Percentiles rank a stretch among this genome's conserved stretches.
These are phyloP conservation scores for Nemurella pictetii DNA, from an alignment of 2,888 invertebrate genomes.

Conservation along the genomic window DNA sequence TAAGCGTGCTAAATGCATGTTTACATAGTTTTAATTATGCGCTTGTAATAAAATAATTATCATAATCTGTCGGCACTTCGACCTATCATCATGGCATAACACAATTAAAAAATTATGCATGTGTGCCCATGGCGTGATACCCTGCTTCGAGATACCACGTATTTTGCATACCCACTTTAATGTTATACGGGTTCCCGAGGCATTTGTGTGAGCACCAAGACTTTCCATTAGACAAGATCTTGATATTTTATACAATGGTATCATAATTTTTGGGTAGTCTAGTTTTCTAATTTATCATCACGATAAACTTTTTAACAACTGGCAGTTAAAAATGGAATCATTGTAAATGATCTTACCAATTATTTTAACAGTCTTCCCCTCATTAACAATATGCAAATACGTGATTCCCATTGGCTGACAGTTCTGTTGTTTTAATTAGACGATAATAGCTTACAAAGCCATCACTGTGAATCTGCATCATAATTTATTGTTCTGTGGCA, in stretches of 20 bases:
- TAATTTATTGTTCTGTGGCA: conserved; percentile 8
- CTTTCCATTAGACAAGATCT: neutral
- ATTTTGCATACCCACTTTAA: too few relatives aligned
- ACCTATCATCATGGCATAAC: neutral
- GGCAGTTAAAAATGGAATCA: conserved; percentile 15
- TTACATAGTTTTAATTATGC: neutral
- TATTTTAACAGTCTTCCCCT: conserved; percentile 27
- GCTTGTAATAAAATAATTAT: neutral
- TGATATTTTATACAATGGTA: conserved; percentile 1
- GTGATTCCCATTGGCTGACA: conserved; percentile 30
- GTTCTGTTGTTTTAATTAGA: conserved; percentile 32
- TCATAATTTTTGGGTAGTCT: neutral
- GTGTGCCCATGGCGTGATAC: neutral
- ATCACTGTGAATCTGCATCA: conserved; percentile 25
- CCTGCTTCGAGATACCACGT: neutral
- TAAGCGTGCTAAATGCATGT: neutral
- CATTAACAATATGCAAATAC: conserved; percentile 32
- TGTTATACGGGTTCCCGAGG: neutral
- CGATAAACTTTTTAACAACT: conserved; percentile 22
- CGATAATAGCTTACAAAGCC: conserved; percentile 29
- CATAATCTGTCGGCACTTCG: neutral
- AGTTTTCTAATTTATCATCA: conserved; percentile 20
- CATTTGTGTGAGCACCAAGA: neutral
- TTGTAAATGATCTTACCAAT: conserved; percentile 26
- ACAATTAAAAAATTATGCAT: neutral